Evolutionary conservation across 2,888 invertebrate species (phyloP), one percentile per base, ranked within the genome.

Genomic region (Agrochola lychnidis): DNA sequence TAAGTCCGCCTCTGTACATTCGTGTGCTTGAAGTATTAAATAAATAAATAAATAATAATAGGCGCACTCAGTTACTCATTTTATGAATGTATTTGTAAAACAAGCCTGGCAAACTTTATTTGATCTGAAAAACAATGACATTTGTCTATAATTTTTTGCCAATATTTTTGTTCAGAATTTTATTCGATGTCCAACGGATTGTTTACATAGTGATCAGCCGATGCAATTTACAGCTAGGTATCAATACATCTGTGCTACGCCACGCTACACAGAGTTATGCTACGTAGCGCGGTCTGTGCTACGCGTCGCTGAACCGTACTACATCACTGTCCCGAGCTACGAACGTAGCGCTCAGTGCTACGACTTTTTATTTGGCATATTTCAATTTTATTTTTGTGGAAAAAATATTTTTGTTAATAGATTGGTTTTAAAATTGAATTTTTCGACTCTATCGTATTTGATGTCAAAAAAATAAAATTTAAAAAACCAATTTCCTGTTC

Each of bases 271-370:
- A 84, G 70, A 63, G 72, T 73, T 71, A 62, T 72, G 68, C 85
- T 84, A 84, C 82, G 85, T 67, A 67, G 74, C 74, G 36, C 56
- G 53, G 73, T 76, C 30, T 57, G 62, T 57, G 83, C 84, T 82
- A 84, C 86, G 84, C 84, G 76, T 73, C 84, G 71, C 59, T 84
- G 84, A 82, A 79, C 83, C 76, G 71, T 82, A 82, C 86, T 82
- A 76, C 84, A 85, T 84, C 83, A 84, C 68, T 84, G 83, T 84
- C 83, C 68, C 2, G 78, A 62, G 75, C 75, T 85, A 84, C 83
- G 70, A 81, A 25, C 83, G 83, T 81, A 85, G 82, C 75, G 64
- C 63, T 77, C 70, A 70, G 36, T 73, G 69, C 76, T 80, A 78
- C 73, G 64, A 70, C 16, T 76, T 82, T 79, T 78, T 76, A 42